Evolutionary conservation across 2,113 vertebrate genomes (phyloP), one percentile per base, ranked within the genome.

Genomic region (Drymodes brunneopygia): DNA sequence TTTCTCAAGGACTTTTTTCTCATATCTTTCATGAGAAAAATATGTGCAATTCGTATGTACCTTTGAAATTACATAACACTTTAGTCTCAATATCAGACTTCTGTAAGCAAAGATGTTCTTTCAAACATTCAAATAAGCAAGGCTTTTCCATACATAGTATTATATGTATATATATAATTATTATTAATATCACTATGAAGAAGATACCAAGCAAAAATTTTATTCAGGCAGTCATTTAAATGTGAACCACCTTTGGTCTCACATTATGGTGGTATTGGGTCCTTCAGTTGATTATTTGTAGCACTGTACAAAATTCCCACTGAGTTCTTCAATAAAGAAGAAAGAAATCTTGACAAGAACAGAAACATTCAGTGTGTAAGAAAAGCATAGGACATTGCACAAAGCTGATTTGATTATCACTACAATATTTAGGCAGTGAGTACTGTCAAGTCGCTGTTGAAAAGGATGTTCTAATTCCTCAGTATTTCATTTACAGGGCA

Each of bases 401-500:
- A 86, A 82, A 87, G 10, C n/a, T 95, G 79, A 73, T 87, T 93
- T 81, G 45, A 94, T 93, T 91, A 62, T 80, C 48, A 15, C 12
- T 79, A 47, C 48, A 88, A 20, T 56, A 66, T 60, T 71, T 81
- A 33, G 27, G 50, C 44, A 73, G 9, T 83, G 61, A 83, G 54
- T 86, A 81, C 22, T 75, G 53, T 64, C 78, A 83, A 54, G 16
- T 66, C 31, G 6, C 27, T 40, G 6, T 65, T 94, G 60, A 94
- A 95, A 87, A 94, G 57, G 45, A 77, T 95, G 73, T 65, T 95
- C 94, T 97, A 92, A 98, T 92, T 93, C 57, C 73, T 90, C 77
- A 69, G 56, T 88, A 87, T 97, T 97, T 95, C 57, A 83, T 97
- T 98, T 97, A 57, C 97, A 99, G 99, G 98, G 97, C 50, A 98